Evolutionary conservation across 1,140 invertebrate genomes (phyloP).

Genomic region (Drosophila quadrilineata): DNA sequence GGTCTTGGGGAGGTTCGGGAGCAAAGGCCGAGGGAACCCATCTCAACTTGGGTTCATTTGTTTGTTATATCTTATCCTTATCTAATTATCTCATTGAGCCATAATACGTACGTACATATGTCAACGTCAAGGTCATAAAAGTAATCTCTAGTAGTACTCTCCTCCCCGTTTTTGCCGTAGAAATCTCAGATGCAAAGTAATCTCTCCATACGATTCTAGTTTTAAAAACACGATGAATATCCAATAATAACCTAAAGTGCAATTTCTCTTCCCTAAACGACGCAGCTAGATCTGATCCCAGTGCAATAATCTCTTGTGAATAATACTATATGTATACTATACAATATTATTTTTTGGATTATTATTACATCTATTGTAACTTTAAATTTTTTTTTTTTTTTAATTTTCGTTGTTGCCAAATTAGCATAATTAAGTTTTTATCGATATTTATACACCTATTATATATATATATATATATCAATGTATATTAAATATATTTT

Average conservation of each 20-base stretch:
- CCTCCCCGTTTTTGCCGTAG: constrained; percentile 22
- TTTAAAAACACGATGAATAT: too few species aligned
- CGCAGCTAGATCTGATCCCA: too few species aligned
- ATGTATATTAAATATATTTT: constrained; percentile 19
- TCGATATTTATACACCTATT: constrained; percentile 21
- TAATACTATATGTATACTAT: constrained; percentile 17
- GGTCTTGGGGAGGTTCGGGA: neutral
- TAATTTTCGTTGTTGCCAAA: constrained; percentile 69
- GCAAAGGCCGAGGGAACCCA: too few species aligned
- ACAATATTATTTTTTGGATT: constrained; percentile 1
- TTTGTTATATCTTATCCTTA: constrained; percentile 62
- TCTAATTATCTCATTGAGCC: constrained; percentile 65
- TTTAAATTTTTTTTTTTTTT: constrained; percentile 17
- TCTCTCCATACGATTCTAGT: constrained; percentile 59
- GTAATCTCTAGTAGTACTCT: constrained; percentile 47
- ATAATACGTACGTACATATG: constrained; percentile 35
- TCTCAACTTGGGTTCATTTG: constrained; percentile 18
- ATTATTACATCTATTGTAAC: too few species aligned
- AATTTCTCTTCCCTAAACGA: constrained; percentile 36
- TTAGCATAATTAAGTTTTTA: constrained; percentile 74
- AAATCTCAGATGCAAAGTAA: constrained; percentile 18
- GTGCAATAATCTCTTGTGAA: constrained; percentile 56
- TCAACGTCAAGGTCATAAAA: constrained; percentile 38
- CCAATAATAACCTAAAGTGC: constrained; percentile 59
- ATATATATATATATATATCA: constrained; percentile 9